phyloP scores from a whole-genome alignment of 2,888 invertebrate genomes.

The Byasa hedistus region DNA sequence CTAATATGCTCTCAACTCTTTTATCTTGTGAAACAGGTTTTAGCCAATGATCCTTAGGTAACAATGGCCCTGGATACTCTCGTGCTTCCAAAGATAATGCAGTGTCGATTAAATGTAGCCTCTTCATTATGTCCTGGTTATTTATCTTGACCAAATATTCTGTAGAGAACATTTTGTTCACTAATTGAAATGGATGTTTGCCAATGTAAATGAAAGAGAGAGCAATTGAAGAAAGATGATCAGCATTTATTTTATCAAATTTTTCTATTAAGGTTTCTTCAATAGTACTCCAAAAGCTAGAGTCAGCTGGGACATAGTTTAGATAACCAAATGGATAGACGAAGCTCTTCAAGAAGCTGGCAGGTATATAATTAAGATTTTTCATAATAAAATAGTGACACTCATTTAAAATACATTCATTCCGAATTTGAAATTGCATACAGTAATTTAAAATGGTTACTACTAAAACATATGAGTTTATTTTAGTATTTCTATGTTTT shows the following conservation, averaged over 20 bases:
- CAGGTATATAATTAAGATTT: conserved; percentile 68
- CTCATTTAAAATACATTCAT: conserved; percentile 77
- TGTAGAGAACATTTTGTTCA: conserved; percentile 79
- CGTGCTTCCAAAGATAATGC: conserved; percentile 82
- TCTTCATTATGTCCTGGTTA: conserved; percentile 65
- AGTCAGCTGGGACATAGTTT: conserved; percentile 74
- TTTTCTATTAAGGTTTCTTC: conserved; percentile 77
- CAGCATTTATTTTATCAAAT: conserved; percentile 78
- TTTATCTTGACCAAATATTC: conserved; percentile 81
- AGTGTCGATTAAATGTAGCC: conserved; percentile 82
- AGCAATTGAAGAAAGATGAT: conserved; percentile 81
- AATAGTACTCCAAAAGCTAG: conserved; percentile 78
- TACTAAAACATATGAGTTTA: conserved; percentile 78
- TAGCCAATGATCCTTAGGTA: conserved; percentile 76
- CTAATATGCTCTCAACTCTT: conserved; percentile 73
- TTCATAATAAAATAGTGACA: conserved; percentile 79
- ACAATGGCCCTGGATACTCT: conserved; percentile 78
- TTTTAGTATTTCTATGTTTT: conserved; percentile 70
- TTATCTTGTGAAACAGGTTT: conserved; percentile 77
- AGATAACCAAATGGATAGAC: conserved; percentile 82
- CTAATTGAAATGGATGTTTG: conserved; percentile 81
- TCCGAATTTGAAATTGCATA: conserved; percentile 78
- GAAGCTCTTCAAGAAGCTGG: conserved; percentile 77
- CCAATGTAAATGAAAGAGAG: conserved; percentile 82
- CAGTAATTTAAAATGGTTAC: conserved; percentile 82